A percentile compares a stretch with the other conserved stretches of the same genome.
phyloP scores from a whole-genome alignment of 2,113 vertebrate genomes.

The Candoia aspera region DNA sequence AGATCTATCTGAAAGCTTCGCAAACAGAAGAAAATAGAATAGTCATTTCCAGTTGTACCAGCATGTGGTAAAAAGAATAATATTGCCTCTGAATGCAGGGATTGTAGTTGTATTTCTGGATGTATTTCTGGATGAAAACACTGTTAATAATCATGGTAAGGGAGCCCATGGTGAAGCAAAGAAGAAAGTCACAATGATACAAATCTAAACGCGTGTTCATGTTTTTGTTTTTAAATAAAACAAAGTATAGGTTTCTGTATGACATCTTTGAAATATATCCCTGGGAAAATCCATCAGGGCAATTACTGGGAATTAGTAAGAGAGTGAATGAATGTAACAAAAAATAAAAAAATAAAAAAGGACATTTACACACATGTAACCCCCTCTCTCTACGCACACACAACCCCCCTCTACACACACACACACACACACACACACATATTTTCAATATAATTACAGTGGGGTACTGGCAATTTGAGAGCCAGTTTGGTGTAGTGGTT shows the following conservation, averaged over 20 bases:
- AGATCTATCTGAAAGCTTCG: background rate
- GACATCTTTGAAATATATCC: background rate
- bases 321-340: background rate
- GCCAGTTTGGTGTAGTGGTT: too few relatives aligned
- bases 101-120: background rate
- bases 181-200: background rate
- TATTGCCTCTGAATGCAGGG: background rate
- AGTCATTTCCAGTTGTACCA: background rate
- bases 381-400: too few relatives aligned
- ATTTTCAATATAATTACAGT: background rate
- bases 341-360: background rate
- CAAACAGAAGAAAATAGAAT: background rate
- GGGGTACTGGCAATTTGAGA: background rate
- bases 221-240: background rate
- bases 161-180: background rate
- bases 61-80: background rate
- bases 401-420: too few relatives aligned
- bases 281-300: background rate
- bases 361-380: background rate
- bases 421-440: too few relatives aligned
- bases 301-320: background rate
- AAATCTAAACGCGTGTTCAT: background rate
- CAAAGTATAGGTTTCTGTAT: background rate
- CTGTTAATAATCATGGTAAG: background rate
- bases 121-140: background rate